Base-by-base conservation (phyloP, 1,140 invertebrate genomes). In the Physella acuta region DNA sequence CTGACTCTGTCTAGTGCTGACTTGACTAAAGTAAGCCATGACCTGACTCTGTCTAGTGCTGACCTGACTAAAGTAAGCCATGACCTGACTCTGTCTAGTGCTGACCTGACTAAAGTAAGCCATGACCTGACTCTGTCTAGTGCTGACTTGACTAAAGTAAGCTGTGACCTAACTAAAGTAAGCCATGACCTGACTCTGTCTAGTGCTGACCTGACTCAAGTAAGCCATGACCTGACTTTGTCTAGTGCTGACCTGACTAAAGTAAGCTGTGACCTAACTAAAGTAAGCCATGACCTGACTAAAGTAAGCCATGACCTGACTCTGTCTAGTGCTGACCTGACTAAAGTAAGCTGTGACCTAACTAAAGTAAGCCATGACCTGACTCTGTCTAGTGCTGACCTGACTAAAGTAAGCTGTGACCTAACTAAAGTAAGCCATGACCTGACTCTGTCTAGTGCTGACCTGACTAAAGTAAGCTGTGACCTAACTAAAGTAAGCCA, bases 391-490 rank as follows among this genome's bases (percentile, higher is more conserved):
- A n/a, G n/a, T n/a, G n/a, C n/a, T n/a, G n/a, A 74, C 36, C 80
- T 85, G 24, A 74, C 81, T 24, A 76, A 87, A 20, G 80, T 83
- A 5, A 82, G 79, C 74, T 81, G 82, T 51, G 86, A 86, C 71
- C 75, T 87, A 34, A 80, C 81, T 34, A 86, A 84, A 76, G 84
- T 86, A 74, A 60, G 53, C 39, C 20, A 56, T 44, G n/a, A n/a
- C n/a, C n/a, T n/a, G n/a, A n/a, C n/a, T n/a, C n/a, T n/a, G n/a
- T n/a, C n/a, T n/a, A n/a, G n/a, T n/a, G 79, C 20, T 81, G 78
- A 33, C 87, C 87, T 5, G 79, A 85, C 59, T 76, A 79, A n/a
- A 81, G 76, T 61, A 86, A 87, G 72, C 73, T 87, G 11, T 87
- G 84, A 74, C 36, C 80, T 85, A 24, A 74, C 81, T 24, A 76